These are phyloP conservation scores for Thecocarcelia acutangulata DNA, from an alignment of 2,888 invertebrate species.

Conservation along the genomic window DNA sequence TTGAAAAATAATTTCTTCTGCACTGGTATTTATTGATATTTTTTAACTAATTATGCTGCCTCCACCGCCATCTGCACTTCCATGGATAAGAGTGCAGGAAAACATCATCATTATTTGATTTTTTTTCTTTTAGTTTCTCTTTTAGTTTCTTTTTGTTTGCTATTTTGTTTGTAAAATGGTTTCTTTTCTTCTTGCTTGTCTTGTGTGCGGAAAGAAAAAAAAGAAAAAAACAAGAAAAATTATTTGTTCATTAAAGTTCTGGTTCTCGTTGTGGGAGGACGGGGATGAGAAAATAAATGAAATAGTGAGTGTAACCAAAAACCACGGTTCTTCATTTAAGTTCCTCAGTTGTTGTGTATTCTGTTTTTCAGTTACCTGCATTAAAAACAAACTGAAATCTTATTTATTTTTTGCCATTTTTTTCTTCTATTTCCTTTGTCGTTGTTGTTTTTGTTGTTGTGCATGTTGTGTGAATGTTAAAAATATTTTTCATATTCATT, in stretches of 20 bases:
- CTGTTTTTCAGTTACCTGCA: slow-evolving; percentile 19
- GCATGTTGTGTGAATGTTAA: background rate
- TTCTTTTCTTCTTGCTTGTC: background rate
- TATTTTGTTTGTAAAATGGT: slow-evolving; percentile 19
- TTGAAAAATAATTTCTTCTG: slow-evolving; percentile 9
- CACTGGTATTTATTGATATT: slow-evolving; percentile 44
- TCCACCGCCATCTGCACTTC: background rate
- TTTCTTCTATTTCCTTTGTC: background rate
- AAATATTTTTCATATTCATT: slow-evolving; percentile 54
- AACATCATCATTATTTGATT: background rate
- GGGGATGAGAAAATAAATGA: slow-evolving; percentile 16
- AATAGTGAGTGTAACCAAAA: slow-evolving; percentile 49
- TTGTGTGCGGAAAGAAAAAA: slow-evolving; percentile 5
- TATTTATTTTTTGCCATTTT: slow-evolving; percentile 29
- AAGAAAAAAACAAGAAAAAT: slow-evolving; percentile 3
- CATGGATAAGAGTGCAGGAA: background rate
- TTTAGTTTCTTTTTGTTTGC: slow-evolving; percentile 6
- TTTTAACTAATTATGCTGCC: slow-evolving; percentile 48
- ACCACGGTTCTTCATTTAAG: slow-evolving; percentile 66
- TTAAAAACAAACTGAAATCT: slow-evolving; percentile 17
- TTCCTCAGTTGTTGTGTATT: slow-evolving; percentile 39
- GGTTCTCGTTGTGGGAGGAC: slow-evolving; percentile 3
- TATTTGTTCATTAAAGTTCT: slow-evolving; percentile 54
- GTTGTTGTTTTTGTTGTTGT: slow-evolving; percentile 8
- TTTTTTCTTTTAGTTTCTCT: background rate